phyloP scores from a whole-genome alignment of 2,113 vertebrate species.

The Octodon degus region DNA sequence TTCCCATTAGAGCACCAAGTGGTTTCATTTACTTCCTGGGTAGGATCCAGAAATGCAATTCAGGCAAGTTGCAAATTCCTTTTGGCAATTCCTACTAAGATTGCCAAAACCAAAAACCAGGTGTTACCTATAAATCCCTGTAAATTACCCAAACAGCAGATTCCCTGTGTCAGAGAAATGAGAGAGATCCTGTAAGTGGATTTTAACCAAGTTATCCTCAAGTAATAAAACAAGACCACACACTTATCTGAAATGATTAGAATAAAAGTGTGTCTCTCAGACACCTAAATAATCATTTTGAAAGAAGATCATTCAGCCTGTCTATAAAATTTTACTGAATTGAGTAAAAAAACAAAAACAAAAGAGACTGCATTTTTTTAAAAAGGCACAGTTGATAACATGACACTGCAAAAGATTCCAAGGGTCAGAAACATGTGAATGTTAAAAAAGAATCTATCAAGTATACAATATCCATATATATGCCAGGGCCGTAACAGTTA shows the following conservation, averaged over 20 bases:
- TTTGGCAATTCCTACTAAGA: constrained; percentile 40
- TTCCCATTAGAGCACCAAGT: constrained; percentile 34
- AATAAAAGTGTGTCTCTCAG: not conserved
- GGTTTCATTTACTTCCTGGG: constrained; percentile 66
- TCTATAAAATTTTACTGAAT: constrained; percentile 19
- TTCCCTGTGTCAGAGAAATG: not conserved
- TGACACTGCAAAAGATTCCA: not conserved
- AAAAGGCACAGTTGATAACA: not conserved
- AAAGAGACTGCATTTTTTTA: not conserved
- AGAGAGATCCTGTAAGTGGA: not conserved
- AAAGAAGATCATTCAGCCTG: constrained; percentile 28
- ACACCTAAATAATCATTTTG: constrained; percentile 49
- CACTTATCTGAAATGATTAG: not conserved
- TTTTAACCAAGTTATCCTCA: constrained; percentile 8
- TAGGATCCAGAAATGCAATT: constrained; percentile 59
- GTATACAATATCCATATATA: not conserved
- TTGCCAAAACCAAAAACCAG: constrained; percentile 61
- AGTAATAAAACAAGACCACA: constrained; percentile 57
- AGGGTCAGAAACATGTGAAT: not conserved
- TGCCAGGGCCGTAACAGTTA: not conserved
- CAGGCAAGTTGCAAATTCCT: constrained; percentile 65
- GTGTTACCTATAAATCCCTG: constrained; percentile 70
- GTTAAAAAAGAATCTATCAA: not conserved
- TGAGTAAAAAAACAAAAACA: not conserved
- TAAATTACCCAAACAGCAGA: constrained; percentile 59